Evolutionary conservation across 1,140 invertebrate genomes (phyloP).

Genomic region (Akabosia matsudoensis): DNA sequence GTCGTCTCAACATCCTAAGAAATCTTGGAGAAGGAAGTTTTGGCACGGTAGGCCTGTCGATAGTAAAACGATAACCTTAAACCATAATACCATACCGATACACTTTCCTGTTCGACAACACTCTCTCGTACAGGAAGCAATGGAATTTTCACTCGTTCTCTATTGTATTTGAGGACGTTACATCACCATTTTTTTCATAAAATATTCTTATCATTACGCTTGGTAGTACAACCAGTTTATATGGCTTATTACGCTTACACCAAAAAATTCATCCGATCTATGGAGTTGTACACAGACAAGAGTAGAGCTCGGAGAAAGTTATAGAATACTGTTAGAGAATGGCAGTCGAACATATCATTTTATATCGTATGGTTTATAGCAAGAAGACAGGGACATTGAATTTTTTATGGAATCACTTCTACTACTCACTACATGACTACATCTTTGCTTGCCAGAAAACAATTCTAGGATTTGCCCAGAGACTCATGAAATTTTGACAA

Average conservation of each 20-base stretch:
- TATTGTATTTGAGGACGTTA: not conserved
- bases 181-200: not conserved
- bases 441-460: conserved; percentile 18
- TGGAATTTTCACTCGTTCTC: not conserved
- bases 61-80: not conserved
- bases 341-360: not conserved
- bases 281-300: too few species aligned
- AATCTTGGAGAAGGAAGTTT: conserved; percentile 85
- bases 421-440: not conserved
- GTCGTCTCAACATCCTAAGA: conserved; percentile 77
- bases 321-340: not conserved
- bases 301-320: too few species aligned
- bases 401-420: conserved; percentile 23
- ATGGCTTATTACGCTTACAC: too few species aligned
- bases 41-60: conserved; percentile 67
- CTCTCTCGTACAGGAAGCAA: too few species aligned
- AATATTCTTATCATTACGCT: not conserved
- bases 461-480: conserved; percentile 15
- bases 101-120: too few species aligned
- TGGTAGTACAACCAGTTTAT: too few species aligned
- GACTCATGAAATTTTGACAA: conserved; percentile 25
- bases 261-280: too few species aligned
- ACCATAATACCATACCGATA: not conserved
- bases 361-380: not conserved
- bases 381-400: conserved; percentile 11